These are phyloP conservation scores for Argyresthia goedartella DNA, from an alignment of 2,888 invertebrate genomes.

Conservation along the genomic window DNA sequence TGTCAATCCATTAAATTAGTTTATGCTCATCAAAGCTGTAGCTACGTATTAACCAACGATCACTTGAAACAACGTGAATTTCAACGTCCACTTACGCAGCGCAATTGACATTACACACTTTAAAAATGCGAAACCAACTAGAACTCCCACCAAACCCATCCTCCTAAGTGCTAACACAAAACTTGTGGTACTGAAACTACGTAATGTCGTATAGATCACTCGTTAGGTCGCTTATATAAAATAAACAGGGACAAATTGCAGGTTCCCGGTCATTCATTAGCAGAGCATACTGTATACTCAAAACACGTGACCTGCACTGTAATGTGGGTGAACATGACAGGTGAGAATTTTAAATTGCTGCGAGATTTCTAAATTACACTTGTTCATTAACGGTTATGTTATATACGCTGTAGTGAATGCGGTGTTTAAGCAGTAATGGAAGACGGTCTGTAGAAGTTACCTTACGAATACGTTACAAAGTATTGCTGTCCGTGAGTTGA, in stretches of 20 bases:
- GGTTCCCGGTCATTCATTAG: slow-evolving; percentile 32
- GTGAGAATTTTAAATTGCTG: neutral
- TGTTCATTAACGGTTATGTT: neutral
- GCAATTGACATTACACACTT: neutral
- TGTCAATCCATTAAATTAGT: too few relatives aligned
- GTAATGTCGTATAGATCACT: slow-evolving; percentile 16
- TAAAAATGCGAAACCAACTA: neutral
- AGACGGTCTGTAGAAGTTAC: too few relatives aligned
- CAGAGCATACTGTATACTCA: slow-evolving; percentile 19
- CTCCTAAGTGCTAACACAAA: neutral
- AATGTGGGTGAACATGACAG: slow-evolving; percentile 3
- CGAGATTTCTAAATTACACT: neutral
- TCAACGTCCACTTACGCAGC: neutral
- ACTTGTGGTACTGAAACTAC: slow-evolving; percentile 10
- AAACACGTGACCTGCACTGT: slow-evolving; percentile 17
- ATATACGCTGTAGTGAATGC: neutral
- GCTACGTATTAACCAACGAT: too few relatives aligned
- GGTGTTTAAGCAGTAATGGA: neutral
- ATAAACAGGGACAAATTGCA: slow-evolving; percentile 34
- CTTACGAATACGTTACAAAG: neutral
- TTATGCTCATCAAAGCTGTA: too few relatives aligned
- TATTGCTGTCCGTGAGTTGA: neutral
- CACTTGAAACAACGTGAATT: too few relatives aligned
- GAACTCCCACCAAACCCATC: neutral
- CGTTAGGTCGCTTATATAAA: slow-evolving; percentile 30